Base-by-base conservation (phyloP, 1,140 invertebrate genomes). In the Drosophila saltans region DNA sequence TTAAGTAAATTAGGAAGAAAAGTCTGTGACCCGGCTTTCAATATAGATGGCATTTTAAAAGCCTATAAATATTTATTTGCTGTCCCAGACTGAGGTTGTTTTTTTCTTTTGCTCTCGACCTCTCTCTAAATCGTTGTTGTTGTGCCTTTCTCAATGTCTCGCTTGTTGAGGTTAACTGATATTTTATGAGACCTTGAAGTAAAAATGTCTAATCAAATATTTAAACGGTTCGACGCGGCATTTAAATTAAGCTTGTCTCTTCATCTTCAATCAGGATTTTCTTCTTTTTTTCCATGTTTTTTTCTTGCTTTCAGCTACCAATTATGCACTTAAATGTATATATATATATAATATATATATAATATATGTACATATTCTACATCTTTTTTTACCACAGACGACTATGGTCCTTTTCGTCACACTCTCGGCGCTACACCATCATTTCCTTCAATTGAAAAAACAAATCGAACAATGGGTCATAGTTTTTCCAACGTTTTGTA, bases 51-150 rank as follows among this genome's bases (percentile, higher is more conserved):
- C 76, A 61, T 77, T 86, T 83, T 88, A 77, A 80, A 69, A 60
- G 80, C 67, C 80, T 65, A 88, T 86, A 86, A 86, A 86, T 86
- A 86, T 86, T 86, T 88, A 86, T 86, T 77, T 80, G 67, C 71
- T 66, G 21, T 52, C 45, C 45, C 45, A 52, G 45, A 52, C 45
- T 52, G 45, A 52, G 45, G 45, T 52, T 26, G 45, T 52, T 26
- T 52, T 21, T 52, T 36, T 28, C 40, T 43, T 2, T 24, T 1
- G 48, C 24, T 63, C 24, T 48, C 24, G 6, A 36, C 33, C 33
- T 36, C 33, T 36, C 33, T 36, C 3, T 36, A 36, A 36, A 7
- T 7, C 33, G 33, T 36, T 36, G 33, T 36, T 36, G 33, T 16
- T 16, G 16, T 16, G 26, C 10, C 40, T 43, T 0, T 24, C 4